These are phyloP conservation scores for Daphoenositta chrysoptera DNA, from an alignment of 2,113 vertebrate genomes.

Conservation along the genomic window DNA sequence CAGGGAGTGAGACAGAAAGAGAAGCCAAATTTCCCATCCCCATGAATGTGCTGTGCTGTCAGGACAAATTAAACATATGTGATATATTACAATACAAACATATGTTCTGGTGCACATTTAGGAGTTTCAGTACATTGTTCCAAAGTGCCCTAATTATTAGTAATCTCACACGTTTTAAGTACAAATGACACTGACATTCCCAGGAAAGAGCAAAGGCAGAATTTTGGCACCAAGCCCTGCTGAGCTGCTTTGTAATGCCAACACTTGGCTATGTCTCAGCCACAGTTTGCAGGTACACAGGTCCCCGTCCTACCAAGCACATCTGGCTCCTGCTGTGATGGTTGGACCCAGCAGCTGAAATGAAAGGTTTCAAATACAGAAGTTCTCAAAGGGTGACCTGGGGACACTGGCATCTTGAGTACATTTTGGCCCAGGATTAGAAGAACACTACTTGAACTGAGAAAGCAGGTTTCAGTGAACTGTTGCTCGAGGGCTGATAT, in stretches of 20 bases:
- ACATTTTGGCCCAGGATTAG: conserved; percentile 24
- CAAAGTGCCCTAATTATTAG: neutral
- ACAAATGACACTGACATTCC: neutral
- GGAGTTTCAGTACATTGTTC: neutral
- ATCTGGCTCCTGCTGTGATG: neutral
- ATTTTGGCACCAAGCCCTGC: neutral
- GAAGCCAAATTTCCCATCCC: neutral
- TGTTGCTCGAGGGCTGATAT: neutral
- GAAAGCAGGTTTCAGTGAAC: neutral
- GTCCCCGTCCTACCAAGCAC: neutral
- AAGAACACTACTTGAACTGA: neutral
- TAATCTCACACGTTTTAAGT: neutral
- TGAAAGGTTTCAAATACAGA: neutral
- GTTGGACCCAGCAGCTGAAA: neutral
- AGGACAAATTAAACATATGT: neutral
- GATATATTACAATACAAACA: neutral
- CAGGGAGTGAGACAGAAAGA: neutral
- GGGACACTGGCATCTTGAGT: neutral
- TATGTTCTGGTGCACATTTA: neutral
- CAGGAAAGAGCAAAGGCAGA: neutral
- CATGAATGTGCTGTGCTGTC: neutral
- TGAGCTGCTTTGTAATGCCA: neutral
- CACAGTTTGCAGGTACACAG: neutral
- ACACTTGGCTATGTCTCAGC: neutral
- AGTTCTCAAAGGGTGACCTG: neutral